Evolutionary conservation across 2,888 invertebrate species (phyloP), one percentile per base, ranked within the genome.

Genomic region (Pachliopta kotzebuea): DNA sequence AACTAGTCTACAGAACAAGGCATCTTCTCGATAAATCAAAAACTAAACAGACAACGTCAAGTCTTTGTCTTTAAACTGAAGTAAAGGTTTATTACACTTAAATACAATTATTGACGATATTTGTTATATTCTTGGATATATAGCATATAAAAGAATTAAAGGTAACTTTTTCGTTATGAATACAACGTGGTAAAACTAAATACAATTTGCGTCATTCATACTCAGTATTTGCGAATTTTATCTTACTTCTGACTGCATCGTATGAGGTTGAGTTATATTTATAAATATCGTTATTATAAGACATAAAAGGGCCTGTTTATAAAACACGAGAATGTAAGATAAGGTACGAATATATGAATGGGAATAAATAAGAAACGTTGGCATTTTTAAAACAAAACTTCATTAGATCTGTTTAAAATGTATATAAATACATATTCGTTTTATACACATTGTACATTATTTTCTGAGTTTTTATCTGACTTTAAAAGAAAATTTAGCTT

Each of bases 161-260:
- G 14, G 37, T 8, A 18, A 45, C 45, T n/a, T n/a, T n/a, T 65
- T 45, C 17, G 23, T 61, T 52, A 57, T 57, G 29, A 49, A n/a
- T 57, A 11, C n/a, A 57, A 7, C 26, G 11, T 23, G 57, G 61
- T 65, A 61, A 65, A 56, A 26, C 37, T 65, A 45, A 45, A 26
- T 50, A 56, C 56, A 50, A 65, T 60, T 65, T 65, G 57, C 60
- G 61, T 65, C 65, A 65, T 45, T 20, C 37, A 20, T 56, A 24
- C 37, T 14, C n/a, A 21, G 54, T 23, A 45, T 65, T 61, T 29
- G 31, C 61, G 45, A 57, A 57, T 53, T 57, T 42, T 61, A 24
- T 20, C 20, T 50, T n/a, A 61, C 49, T 31, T 53, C 54, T 21
- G 53, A 45, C 58, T 54, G 45, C 45, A 45, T 57, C 52, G 52